phyloP scores from a whole-genome alignment of 2,888 invertebrate species.

The Lymantria dispar region DNA sequence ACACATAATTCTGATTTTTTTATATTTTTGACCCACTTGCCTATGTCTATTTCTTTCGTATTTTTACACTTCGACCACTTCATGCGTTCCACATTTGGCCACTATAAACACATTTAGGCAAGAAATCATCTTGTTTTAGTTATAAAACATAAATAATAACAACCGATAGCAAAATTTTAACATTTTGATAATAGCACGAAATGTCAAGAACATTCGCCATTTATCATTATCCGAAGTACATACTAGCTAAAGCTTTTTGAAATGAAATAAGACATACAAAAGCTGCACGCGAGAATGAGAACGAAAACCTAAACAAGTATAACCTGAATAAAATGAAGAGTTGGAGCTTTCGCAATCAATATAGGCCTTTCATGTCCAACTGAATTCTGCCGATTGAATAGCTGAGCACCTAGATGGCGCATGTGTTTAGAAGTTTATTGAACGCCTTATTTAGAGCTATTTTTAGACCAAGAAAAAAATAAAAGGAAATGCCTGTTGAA shows the following conservation, averaged over 20 bases:
- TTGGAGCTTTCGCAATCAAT: conserved; percentile 11
- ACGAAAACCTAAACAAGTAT: conserved; percentile 22
- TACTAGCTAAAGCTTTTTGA: conserved; percentile 32
- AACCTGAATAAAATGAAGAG: conserved; percentile 43
- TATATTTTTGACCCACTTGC: conserved; percentile 27
- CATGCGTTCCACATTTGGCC: conserved; percentile 13
- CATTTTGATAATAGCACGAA: conserved; percentile 55
- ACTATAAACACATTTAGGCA: conserved; percentile 14
- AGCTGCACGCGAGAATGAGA: conserved; percentile 36
- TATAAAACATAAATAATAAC: conserved; percentile 47
- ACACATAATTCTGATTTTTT: conserved; percentile 23
- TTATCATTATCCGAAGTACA: conserved; percentile 47
- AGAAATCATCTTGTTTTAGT: conserved; percentile 52
- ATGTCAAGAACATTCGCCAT: conserved; percentile 72
- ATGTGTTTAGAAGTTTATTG: conserved; percentile 73
- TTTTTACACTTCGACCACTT: conserved; percentile 29
- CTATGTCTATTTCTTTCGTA: conserved; percentile 24
- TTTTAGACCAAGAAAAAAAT: conserved; percentile 50
- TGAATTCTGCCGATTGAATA: conserved; percentile 31
- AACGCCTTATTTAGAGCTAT: conserved; percentile 65
- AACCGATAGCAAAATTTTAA: conserved; percentile 42
- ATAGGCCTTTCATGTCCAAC: conserved; percentile 18
- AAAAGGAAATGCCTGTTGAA: conserved; percentile 8
- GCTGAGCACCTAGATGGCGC: conserved; percentile 58
- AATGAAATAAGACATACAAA: conserved; percentile 39